These are phyloP conservation scores for Tokudaia muenninki DNA, from an alignment of 2,797 vertebrate genomes.

Conservation along the genomic window DNA sequence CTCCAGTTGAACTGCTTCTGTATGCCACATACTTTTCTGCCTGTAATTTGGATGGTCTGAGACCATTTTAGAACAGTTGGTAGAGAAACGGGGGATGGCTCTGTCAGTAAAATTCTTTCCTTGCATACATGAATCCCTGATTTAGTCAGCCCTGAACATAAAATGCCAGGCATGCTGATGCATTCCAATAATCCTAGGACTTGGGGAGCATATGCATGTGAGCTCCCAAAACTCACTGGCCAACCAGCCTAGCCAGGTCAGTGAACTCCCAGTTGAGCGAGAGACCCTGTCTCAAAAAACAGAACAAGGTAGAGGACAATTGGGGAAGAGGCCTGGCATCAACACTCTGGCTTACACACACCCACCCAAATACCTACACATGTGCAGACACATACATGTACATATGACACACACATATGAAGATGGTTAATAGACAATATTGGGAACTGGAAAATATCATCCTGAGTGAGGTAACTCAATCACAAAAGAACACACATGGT, in stretches of 20 bases:
- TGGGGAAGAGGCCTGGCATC: neutral
- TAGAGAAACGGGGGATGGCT: neutral
- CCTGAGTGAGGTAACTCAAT: too few relatives aligned
- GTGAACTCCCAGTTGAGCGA: neutral
- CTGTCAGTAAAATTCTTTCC: neutral
- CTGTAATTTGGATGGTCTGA: constrained; percentile 5
- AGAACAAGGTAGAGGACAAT: neutral
- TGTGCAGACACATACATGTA: neutral
- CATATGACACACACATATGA: neutral
- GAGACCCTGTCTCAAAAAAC: neutral
- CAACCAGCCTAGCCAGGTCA: too few relatives aligned
- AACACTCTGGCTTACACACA: neutral
- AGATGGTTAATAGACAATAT: neutral
- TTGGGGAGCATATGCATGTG: neutral
- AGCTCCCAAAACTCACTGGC: neutral
- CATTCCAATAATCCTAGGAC: neutral
- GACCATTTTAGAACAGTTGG: neutral
- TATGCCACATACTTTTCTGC: neutral
- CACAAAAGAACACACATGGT: too few relatives aligned
- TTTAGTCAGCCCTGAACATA: neutral
- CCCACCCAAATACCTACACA: neutral
- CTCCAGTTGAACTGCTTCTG: constrained; percentile 29
- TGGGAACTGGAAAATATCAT: neutral
- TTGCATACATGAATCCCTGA: neutral
- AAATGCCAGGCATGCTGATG: neutral